Base-by-base conservation (phyloP, 2,797 vertebrate species). In the Synaphobranchus kaupii region DNA sequence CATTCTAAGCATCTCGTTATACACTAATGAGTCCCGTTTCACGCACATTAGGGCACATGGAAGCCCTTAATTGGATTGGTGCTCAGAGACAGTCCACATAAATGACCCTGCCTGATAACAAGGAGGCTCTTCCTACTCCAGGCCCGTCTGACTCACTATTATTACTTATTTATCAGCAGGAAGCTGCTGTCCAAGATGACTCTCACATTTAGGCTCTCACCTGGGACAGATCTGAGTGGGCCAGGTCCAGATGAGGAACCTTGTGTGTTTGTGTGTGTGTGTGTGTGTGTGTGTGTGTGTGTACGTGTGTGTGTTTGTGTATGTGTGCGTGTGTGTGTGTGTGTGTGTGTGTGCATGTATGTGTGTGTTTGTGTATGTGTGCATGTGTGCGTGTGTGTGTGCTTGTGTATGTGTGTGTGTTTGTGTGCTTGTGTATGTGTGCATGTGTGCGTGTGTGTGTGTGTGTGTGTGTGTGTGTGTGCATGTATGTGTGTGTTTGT, bases 151-250 rank as follows among this genome's bases (percentile, higher is more conserved):
- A 84, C 28, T 54, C 56, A 86, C 54, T 13, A 4, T 5, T 87
- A 89, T 91, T 86, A 88, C 89, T 92, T 87, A 91, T 92, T 93
- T 86, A 93, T 90, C 76, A 85, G 56, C 86, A 86, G 66, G 78
- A 87, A 31, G 47, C 58, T 85, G 88, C 34, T 48, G 78, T 66
- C 89, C 47, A 0, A 66, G 52, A 78, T 34, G 73, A 34, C 54
- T 28, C 39, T 28, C 52, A n/a, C 73, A 28, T 25, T 48, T 58
- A n/a, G 48, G 66, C 68, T 20, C 71, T 44, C 85, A 31, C 48
- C 31, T 34, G 73, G 73, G 8, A 5, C 25, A 12, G 68, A 1
- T 80, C 39, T 80, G 39, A 80, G 5, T 80, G 44, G 39, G 22
- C 20, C 76, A 22, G 31, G 63, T 73, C 68, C 31, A 73, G 68